Evolutionary conservation across 2,888 invertebrate genomes (phyloP).

Genomic region (Flabesymbios commensalis): DNA sequence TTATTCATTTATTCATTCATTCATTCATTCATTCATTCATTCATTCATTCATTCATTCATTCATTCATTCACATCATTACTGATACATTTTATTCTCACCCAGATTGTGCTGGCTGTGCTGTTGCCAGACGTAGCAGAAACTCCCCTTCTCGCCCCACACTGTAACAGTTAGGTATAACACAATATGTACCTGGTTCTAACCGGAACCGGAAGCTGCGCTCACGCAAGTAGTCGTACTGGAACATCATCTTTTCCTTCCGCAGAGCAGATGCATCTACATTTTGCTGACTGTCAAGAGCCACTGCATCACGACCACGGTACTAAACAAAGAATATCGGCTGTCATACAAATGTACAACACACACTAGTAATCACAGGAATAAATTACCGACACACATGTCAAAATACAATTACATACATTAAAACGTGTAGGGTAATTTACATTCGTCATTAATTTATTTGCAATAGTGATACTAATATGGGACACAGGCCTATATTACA

Average conservation of each 20-base stretch:
- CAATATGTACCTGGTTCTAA: slow-evolving; percentile 91
- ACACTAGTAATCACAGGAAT: background rate
- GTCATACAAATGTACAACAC: background rate
- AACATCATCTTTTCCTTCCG: slow-evolving; percentile 11
- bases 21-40: no score
- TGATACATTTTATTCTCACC: slow-evolving; percentile 43
- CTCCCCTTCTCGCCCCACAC: slow-evolving; percentile 92
- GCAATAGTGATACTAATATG: no score
- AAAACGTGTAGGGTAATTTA: no score
- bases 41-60: no score
- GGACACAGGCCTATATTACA: no score
- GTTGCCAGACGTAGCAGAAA: slow-evolving; percentile 93
- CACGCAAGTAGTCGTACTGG: slow-evolving; percentile 71
- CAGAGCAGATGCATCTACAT: slow-evolving; percentile 4
- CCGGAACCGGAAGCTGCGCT: slow-evolving; percentile 87
- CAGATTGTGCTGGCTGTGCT: slow-evolving; percentile 66
- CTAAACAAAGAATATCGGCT: slow-evolving; percentile 13
- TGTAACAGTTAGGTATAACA: slow-evolving; percentile 94
- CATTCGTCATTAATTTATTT: no score
- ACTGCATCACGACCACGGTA: slow-evolving; percentile 13
- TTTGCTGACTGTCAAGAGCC: slow-evolving; percentile 8
- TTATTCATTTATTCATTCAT: no score
- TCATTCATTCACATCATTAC: no score
- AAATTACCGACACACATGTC: background rate
- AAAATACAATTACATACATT: no score